Conservation (phyloP, 2,113 vertebrate species). For the Motacilla alba region DNA sequence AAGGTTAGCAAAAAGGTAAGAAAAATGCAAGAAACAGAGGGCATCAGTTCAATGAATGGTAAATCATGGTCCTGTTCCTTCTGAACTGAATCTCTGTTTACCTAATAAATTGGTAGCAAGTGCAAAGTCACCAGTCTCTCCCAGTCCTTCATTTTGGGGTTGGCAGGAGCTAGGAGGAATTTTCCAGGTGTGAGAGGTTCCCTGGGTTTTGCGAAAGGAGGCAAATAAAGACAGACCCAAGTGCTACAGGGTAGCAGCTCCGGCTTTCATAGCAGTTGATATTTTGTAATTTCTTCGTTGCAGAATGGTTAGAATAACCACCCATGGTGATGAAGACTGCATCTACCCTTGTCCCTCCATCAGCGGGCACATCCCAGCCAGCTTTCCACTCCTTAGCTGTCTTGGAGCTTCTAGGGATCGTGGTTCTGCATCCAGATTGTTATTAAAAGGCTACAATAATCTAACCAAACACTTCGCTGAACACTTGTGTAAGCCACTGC, state of each 20-base stretch:
- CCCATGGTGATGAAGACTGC: background rate
- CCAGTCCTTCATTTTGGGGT: background rate
- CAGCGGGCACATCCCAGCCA: background rate
- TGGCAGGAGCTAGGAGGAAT: background rate
- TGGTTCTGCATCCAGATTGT: background rate
- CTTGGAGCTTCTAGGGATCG: background rate
- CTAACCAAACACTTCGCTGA: slow-evolving; percentile 19
- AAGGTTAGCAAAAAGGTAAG: background rate
- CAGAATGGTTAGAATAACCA: background rate
- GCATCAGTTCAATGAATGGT: background rate
- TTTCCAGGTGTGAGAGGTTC: background rate
- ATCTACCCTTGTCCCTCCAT: background rate
- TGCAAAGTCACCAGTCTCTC: background rate
- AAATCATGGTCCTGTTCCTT: background rate
- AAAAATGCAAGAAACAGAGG: background rate
- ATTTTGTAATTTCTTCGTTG: background rate
- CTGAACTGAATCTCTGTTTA: background rate
- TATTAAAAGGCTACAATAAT: slow-evolving; percentile 23
- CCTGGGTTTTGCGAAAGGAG: background rate
- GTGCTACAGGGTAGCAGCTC: background rate
- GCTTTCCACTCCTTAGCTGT: background rate
- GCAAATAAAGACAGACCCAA: background rate
- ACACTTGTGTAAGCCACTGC: background rate
- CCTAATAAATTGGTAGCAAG: background rate
- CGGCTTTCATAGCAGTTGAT: background rate